Conservation (phyloP, 2,113 vertebrate genomes). For the Donacobius atricapilla region DNA sequence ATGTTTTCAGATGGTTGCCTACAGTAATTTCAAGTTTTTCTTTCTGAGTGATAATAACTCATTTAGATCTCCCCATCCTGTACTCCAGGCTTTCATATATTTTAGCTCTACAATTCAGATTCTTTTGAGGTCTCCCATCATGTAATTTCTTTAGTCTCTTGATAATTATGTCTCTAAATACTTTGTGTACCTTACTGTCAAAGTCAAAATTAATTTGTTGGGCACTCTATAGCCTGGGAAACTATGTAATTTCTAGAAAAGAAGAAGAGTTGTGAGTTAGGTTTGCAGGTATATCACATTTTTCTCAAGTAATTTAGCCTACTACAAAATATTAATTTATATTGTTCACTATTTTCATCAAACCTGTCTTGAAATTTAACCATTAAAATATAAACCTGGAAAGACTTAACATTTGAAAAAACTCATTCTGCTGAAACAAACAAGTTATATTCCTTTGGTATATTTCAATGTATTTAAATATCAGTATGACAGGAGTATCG, state of each 20-base stretch:
- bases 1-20: not conserved
- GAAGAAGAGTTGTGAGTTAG: not conserved
- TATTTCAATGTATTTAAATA: not conserved
- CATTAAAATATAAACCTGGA: not conserved
- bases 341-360: not conserved
- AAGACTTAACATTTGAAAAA: not conserved
- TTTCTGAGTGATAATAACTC: not conserved
- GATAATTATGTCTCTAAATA: not conserved
- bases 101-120: not conserved
- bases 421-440: not conserved
- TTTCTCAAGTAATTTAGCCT: not conserved
- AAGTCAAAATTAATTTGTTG: not conserved
- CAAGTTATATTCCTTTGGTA: not conserved
- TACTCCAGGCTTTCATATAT: not conserved
- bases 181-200: not conserved
- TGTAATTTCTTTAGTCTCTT: not conserved
- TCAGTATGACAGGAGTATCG: not conserved
- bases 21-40: not conserved
- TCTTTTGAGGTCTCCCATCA: not conserved
- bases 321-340: not conserved
- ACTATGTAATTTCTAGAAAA: not conserved
- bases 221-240: not conserved
- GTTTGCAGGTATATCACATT: not conserved
- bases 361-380: not conserved
- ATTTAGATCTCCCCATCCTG: not conserved